phyloP scores from a whole-genome alignment of 2,888 invertebrate species.

The Heliconius charithonia region DNA sequence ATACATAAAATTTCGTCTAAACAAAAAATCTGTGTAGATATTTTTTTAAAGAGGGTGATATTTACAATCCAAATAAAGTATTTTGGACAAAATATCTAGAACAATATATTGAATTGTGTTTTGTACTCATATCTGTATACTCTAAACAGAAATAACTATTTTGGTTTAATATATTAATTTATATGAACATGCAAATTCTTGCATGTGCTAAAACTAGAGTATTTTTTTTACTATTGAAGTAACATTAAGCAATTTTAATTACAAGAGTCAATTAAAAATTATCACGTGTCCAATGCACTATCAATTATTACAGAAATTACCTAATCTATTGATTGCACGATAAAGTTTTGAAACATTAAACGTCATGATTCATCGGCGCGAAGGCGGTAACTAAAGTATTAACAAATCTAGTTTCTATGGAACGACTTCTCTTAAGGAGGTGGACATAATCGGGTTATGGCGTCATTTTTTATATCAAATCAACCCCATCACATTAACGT shows the following conservation, averaged over 20 bases:
- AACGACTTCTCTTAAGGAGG: constrained; percentile 24
- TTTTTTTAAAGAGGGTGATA: background rate
- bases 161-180: background rate
- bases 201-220: background rate
- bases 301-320: constrained; percentile 16
- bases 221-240: background rate
- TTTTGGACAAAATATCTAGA: background rate
- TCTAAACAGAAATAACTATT: background rate
- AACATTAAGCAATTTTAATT: constrained; percentile 4
- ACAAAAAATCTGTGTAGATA: background rate
- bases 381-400: constrained; percentile 46
- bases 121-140: background rate
- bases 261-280: constrained; percentile 17
- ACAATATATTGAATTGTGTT: background rate
- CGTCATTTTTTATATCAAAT: constrained; percentile 21
- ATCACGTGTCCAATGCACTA: constrained; percentile 3
- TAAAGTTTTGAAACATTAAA: constrained; percentile 33
- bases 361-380: constrained; percentile 49
- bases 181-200: background rate
- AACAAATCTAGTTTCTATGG: constrained; percentile 25
- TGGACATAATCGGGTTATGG: background rate
- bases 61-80: background rate
- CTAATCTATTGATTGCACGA: constrained; percentile 27
- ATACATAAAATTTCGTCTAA: background rate
- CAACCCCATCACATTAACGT: background rate